Evolutionary conservation across 2,797 vertebrate genomes (phyloP), one percentile per base, ranked within the genome.

Genomic region (Lophura swinhoii): DNA sequence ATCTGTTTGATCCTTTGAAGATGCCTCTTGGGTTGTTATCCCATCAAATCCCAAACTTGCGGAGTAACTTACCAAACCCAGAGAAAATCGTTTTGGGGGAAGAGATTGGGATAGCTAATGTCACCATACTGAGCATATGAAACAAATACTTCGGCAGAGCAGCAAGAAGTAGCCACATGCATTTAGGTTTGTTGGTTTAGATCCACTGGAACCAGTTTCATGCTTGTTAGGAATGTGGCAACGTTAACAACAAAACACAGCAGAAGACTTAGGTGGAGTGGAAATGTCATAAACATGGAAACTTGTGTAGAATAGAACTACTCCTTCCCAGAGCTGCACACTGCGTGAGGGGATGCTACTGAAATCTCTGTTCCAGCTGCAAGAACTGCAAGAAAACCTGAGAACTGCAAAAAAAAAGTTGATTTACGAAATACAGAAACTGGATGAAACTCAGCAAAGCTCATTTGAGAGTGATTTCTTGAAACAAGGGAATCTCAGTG

Each of bases 1-100:
- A 94, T 92, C 74, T 21, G 3, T 98, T 97, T 97, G 97, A 98
- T 98, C 97, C 96, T 96, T 97, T 95, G 94, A 97, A 98, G 96
- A 96, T 76, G 84, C 89, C 95, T 95, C 96, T 94, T 97, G 88
- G 84, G 91, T 94, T 96, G 95, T 96, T 95, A 97, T 84, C 95
- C 96, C 90, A 35, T 89, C 89, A 96, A 96, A 94, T 95, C 12
- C 3, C 85, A 94, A 93, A 96, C 96, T 82, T 87, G 78, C 3
- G 12, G 93, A 78, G 80, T 91, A 94, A 95, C 82, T 92, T 43
- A 85, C 41, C 69, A 88, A 94, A 84, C 70, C 72, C 72, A 80
- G 59, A 49, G 79, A 91, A 94, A 48, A 11, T 15, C 2, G 51
- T 58, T 62, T 8, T 33, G 10, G 31, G 53, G 44, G 51, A 85